Conservation (phyloP, 2,113 vertebrate genomes). For the Cynopterus brachyotis region DNA sequence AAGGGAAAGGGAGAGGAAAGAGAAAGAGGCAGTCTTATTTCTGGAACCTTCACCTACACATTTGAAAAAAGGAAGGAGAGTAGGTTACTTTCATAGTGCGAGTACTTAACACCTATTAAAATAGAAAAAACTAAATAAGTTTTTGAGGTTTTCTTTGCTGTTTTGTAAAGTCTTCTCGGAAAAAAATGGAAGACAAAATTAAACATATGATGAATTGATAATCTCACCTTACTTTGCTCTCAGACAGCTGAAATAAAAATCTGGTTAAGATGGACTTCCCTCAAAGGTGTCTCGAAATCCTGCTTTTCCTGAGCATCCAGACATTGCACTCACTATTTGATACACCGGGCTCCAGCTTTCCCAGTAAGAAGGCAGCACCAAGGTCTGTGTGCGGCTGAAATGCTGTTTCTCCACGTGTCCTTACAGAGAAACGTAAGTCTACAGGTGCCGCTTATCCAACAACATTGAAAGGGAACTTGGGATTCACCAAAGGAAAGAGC, state of each 20-base stretch:
- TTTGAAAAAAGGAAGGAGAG: neutral
- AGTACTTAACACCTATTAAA: neutral
- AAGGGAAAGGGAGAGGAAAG: neutral
- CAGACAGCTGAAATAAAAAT: neutral
- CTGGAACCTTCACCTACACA: neutral
- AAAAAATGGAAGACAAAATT: neutral
- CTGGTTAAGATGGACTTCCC: neutral
- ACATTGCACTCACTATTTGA: neutral
- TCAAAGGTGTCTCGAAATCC: slow-evolving; percentile 7
- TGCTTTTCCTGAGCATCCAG: neutral
- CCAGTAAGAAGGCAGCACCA: neutral
- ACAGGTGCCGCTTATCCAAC: neutral
- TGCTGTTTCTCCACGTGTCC: neutral
- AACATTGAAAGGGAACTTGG: slow-evolving; percentile 13
- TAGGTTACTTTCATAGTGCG: neutral
- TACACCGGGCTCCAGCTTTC: neutral
- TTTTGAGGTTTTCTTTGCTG: neutral
- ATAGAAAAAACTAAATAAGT: neutral
- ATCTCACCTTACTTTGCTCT: slow-evolving; percentile 27
- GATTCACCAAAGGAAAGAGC: neutral
- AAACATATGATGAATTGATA: neutral
- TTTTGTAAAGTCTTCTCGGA: neutral
- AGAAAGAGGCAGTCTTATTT: neutral
- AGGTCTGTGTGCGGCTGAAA: neutral
- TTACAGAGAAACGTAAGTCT: neutral